Base-by-base conservation (phyloP, 1,140 invertebrate genomes). In the Mactra quadrangularis region DNA sequence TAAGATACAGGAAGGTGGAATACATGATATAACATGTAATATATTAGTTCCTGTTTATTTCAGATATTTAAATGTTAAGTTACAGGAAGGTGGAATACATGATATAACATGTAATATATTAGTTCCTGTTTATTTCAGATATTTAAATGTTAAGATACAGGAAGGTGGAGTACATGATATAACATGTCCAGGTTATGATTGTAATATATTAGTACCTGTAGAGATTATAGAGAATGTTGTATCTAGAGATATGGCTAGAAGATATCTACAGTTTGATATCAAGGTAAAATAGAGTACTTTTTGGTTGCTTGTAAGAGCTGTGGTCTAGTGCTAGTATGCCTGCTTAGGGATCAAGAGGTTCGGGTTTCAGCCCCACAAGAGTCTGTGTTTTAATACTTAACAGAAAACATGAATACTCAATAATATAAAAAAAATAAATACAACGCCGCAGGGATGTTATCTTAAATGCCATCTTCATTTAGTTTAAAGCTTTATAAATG, bases 211-310 rank as follows among this genome's bases (percentile, higher is more conserved):
- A n/a, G 95, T 96, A 31, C 95, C 95, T 52, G 94, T 95, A 15
- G 95, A 96, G 83, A 90, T 96, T 9, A 95, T 96, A 70, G 95
- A 96, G 90, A 94, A 94, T 77, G 91, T 95, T 60, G 95, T 96
- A 9, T 95, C 94, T 72, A 93, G 95, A 38, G 94, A 95, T 74
- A 95, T 96, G 93, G 95, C 95, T 47, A 92, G 95, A 45, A 93
- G 95, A 88, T 96, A 96, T 91, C 92, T 96, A 17, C 95, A 96
- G 89, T 96, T 96, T 92, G 96, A 96, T 91, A 96, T 96, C 52
- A 95, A 96, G 93, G 95, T 95, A 86, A 52, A 4, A 35, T 6
- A 31, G 25, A 3, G 17, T 17, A n/a, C 27, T 9, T 17, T 17
- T 59, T 17, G 55, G 11, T 59, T 13, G 9, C 27, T 59, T 9